Conservation (phyloP, 2,888 invertebrate genomes). For the Psylliodes chrysocephalus region DNA sequence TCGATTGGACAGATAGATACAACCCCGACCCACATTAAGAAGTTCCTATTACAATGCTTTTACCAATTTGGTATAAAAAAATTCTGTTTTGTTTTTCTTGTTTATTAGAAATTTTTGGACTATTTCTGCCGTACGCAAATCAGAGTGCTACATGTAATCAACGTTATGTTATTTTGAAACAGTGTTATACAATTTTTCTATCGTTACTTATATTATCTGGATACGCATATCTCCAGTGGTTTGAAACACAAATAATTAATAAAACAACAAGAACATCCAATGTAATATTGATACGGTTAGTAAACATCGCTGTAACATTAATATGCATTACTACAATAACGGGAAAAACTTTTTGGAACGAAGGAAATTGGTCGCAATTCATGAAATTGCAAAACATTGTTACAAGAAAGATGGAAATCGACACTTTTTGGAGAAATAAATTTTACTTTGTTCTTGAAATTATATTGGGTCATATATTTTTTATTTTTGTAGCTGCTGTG, state of each 20-base stretch:
- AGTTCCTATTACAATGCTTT: not conserved
- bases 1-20: not conserved
- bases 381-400: constrained; percentile 33
- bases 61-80: constrained; percentile 1
- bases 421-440: constrained; percentile 18
- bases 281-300: constrained; percentile 25
- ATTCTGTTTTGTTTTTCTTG: not conserved
- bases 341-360: constrained; percentile 37
- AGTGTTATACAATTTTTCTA: not conserved
- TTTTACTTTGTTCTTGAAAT: constrained; percentile 31
- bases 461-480: constrained; percentile 30
- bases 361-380: constrained; percentile 31
- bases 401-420: constrained; percentile 25
- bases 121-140: not conserved
- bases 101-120: not conserved
- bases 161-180: not conserved
- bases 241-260: constrained; percentile 13
- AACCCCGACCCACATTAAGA: not conserved
- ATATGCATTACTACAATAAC: constrained; percentile 33
- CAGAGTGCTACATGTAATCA: not conserved
- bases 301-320: constrained; percentile 23
- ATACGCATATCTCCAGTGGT: constrained; percentile 27
- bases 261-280: constrained; percentile 33
- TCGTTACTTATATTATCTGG: constrained; percentile 10
- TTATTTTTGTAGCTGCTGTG: constrained; percentile 22